Base-by-base conservation (phyloP, 2,888 invertebrate species). In the Pediacus dermestoides region DNA sequence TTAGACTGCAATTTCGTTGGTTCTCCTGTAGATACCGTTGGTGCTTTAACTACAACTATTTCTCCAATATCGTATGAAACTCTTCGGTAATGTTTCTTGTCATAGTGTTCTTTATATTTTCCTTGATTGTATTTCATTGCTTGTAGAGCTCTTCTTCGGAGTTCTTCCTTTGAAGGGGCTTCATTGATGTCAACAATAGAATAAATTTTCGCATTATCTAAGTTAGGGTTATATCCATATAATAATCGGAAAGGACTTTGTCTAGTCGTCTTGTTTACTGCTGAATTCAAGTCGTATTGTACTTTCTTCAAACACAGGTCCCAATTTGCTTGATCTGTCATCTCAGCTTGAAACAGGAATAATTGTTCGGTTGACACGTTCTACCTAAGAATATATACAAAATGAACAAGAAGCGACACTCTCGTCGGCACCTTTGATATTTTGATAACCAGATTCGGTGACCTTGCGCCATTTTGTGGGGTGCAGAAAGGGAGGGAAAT, bases 221-320 rank as follows among this genome's bases (percentile, higher is more conserved):
- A 18, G 32, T 12, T 18, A n/a, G 21, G 21, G n/a, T 6, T 18
- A 26, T 36, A 36, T 18, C 30, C 36, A 13, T 16, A 22, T 18
- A 36, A 13, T 4, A 36, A 18, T 21, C 28, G 15, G 9, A 27
- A 36, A 2, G 30, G 34, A 11, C 3, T n/a, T 12, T 12, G 12
- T 36, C 36, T 28, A 7, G 36, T 36, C 11, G 30, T 36, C 18
- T 30, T 16, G 9, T 36, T 36, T 1, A 28, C 13, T 2, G 15
- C 12, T 7, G 28, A 4, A 12, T 36, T 36, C 11, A 36, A 13
- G 9, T 28, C 28, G 16, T 16, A 28, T 7, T 36, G 36, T 36
- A 36, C 16, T 16, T 30, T 34, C n/a, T n/a, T 12, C 2, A 28
- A 9, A 11, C 10, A 10, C 16, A 26, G 27, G 16, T 34, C 34